Evolutionary conservation across 2,888 invertebrate species (phyloP).

Genomic region (Synanthedon formicaeformis): DNA sequence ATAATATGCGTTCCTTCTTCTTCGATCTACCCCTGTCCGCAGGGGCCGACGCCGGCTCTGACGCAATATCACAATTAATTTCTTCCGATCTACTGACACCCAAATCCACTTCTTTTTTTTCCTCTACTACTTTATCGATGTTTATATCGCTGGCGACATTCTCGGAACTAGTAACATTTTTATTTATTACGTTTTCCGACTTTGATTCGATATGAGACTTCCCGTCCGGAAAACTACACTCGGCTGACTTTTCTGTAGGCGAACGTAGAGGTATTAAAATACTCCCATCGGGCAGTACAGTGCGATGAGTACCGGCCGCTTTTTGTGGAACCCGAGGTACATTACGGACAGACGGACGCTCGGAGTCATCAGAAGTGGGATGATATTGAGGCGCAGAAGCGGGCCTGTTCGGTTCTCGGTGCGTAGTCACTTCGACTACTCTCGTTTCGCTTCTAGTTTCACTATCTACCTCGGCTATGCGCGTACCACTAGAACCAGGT

Average conservation of each 20-base stretch:
- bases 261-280: slow-evolving; percentile 68
- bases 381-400: slow-evolving; percentile 27
- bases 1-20: slow-evolving; percentile 63
- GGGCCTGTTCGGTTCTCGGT: slow-evolving; percentile 16
- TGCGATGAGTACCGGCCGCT: slow-evolving; percentile 29
- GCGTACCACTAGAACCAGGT: slow-evolving; percentile 23
- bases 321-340: slow-evolving; percentile 35
- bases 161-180: neutral
- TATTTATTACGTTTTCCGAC: neutral
- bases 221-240: slow-evolving; percentile 12
- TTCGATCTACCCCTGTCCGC: slow-evolving; percentile 4
- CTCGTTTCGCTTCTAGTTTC: neutral
- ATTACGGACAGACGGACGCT: neutral
- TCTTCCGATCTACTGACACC: neutral
- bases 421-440: neutral
- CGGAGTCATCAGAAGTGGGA: slow-evolving; percentile 18
- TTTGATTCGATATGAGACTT: neutral
- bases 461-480: neutral
- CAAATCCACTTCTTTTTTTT: neutral
- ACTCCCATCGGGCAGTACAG: slow-evolving; percentile 68
- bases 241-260: slow-evolving; percentile 42
- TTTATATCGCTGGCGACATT: neutral
- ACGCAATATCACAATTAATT: neutral
- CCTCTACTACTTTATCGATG: neutral
- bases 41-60: slow-evolving; percentile 5